phyloP scores from a whole-genome alignment of 2,888 invertebrate genomes.

The Thera obeliscata region DNA sequence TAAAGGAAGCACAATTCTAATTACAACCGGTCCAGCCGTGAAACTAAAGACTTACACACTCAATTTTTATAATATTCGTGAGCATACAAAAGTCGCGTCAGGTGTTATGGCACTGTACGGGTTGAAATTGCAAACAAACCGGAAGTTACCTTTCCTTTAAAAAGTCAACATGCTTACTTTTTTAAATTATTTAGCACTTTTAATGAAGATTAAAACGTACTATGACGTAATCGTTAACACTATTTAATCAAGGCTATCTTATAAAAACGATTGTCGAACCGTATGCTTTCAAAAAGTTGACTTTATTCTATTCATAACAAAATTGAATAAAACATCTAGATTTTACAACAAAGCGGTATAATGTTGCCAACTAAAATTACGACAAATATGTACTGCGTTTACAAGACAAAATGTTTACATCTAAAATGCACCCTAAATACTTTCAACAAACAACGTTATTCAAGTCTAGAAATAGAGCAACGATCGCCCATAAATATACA shows the following conservation, averaged over 20 bases:
- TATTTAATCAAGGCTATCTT: not conserved
- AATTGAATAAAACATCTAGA: constrained; percentile 8
- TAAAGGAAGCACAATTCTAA: too few relatives aligned
- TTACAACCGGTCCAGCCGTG: too few relatives aligned
- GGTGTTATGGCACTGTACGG: too few relatives aligned
- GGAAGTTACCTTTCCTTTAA: too few relatives aligned
- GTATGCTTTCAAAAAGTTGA: not conserved
- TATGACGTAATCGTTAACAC: not conserved
- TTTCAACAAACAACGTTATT: constrained; percentile 75
- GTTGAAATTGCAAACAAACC: too few relatives aligned
- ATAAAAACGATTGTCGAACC: not conserved
- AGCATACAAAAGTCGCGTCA: too few relatives aligned
- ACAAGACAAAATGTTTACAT: constrained; percentile 49
- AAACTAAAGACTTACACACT: too few relatives aligned
- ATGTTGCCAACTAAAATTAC: constrained; percentile 29
- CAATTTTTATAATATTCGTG: too few relatives aligned
- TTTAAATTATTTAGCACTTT: too few relatives aligned
- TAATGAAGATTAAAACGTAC: not conserved
- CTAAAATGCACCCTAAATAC: constrained; percentile 66
- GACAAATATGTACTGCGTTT: constrained; percentile 38
- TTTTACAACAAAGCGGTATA: constrained; percentile 4
- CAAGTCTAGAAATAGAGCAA: constrained; percentile 67
- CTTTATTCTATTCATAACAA: constrained; percentile 12
- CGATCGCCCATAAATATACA: constrained; percentile 45
- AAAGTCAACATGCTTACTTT: too few relatives aligned